Conservation (phyloP, 2,113 vertebrate species). For the Zosterops japonicus region DNA sequence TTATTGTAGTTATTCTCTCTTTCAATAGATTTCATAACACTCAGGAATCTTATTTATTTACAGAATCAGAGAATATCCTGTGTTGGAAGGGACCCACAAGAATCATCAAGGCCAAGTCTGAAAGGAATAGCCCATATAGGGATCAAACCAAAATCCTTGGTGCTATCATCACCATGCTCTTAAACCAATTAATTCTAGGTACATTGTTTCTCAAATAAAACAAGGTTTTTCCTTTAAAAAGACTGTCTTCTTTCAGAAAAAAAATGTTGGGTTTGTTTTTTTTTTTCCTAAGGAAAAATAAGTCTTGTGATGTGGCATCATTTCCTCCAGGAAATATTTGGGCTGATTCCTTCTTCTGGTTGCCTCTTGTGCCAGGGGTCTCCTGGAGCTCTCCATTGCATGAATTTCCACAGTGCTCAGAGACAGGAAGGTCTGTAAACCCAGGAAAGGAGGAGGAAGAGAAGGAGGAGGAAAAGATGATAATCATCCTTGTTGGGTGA, state of each 20-base stretch:
- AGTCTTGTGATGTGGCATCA: not conserved
- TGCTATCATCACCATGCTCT: not conserved
- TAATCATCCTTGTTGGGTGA: not conserved
- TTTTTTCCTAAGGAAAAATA: not conserved
- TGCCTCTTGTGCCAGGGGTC: not conserved
- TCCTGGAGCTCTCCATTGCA: not conserved
- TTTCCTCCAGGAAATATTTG: not conserved
- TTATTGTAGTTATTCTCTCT: not conserved
- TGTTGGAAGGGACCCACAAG: not conserved
- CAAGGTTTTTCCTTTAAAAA: not conserved
- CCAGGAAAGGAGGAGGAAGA: not conserved
- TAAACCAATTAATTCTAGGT: not conserved
- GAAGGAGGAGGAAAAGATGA: not conserved
- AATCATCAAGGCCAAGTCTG: not conserved
- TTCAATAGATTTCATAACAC: not conserved
- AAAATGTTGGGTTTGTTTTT: not conserved
- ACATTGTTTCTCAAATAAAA: not conserved
- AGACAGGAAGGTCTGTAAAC: not conserved
- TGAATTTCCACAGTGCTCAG: not conserved
- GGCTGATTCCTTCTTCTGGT: not conserved
- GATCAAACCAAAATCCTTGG: not conserved
- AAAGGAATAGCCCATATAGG: not conserved
- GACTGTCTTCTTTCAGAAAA: not conserved
- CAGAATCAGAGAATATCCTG: not conserved
- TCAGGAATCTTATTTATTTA: not conserved